These are phyloP conservation scores for Anguilla rostrata DNA, from an alignment of 2,113 vertebrate genomes.

Conservation along the genomic window DNA sequence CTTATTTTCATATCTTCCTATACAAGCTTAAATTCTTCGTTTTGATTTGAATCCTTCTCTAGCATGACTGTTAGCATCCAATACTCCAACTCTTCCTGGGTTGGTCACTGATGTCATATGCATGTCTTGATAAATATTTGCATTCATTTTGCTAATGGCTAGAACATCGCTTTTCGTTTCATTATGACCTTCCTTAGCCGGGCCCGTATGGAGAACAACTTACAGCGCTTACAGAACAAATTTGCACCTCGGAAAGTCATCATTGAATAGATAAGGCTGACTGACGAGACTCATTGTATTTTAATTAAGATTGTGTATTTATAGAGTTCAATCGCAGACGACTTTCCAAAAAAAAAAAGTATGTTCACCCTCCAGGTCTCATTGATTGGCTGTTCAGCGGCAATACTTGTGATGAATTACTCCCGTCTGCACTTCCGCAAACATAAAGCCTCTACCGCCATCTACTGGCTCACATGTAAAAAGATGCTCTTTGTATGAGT, in stretches of 20 bases:
- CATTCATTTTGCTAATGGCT: neutral
- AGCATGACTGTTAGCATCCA: neutral
- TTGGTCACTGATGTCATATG: neutral
- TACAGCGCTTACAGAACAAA: neutral
- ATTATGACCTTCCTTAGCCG: neutral
- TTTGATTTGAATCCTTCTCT: too few relatives aligned
- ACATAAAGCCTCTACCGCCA: conserved; percentile 19
- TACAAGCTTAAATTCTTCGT: neutral
- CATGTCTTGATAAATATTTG: neutral
- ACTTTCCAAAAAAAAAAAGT: neutral
- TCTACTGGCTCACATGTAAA: conserved; percentile 16
- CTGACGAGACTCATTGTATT: neutral
- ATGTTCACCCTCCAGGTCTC: neutral
- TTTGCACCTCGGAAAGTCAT: neutral
- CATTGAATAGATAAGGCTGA: neutral
- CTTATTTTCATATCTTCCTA: too few relatives aligned
- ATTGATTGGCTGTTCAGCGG: neutral
- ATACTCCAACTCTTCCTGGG: neutral
- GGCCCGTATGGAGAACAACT: neutral
- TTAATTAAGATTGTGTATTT: neutral
- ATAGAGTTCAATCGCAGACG: neutral
- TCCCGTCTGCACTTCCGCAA: neutral
- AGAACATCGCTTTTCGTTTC: neutral
- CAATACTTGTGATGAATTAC: neutral
- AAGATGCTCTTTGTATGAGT: neutral